A percentile compares a stretch with the other conserved stretches of the same genome.
Evolutionary conservation across 2,113 vertebrate species (phyloP).

Genomic region (Scolopax mira): DNA sequence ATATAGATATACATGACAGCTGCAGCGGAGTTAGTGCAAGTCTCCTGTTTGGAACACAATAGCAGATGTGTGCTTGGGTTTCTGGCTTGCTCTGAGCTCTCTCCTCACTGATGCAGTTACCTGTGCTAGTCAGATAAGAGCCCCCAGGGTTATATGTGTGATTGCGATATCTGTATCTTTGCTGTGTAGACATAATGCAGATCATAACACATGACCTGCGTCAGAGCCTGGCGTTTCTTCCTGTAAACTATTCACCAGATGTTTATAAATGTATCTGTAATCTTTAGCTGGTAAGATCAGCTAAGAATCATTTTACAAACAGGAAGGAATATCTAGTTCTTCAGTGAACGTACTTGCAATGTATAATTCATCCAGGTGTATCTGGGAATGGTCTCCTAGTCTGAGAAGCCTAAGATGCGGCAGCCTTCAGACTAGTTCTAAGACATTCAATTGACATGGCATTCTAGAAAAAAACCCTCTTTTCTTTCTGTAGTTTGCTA

Average conservation of each 20-base stretch:
- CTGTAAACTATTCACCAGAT: slow-evolving; percentile 44
- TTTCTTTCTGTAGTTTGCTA: slow-evolving; percentile 23
- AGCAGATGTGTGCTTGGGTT: background rate
- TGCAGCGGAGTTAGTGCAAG: background rate
- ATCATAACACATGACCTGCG: background rate
- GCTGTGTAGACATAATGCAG: background rate
- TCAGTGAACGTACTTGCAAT: background rate
- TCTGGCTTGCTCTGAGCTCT: background rate
- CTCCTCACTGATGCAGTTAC: background rate
- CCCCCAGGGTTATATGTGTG: background rate
- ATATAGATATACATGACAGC: background rate
- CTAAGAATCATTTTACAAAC: slow-evolving; percentile 40
- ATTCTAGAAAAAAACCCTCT: slow-evolving; percentile 13
- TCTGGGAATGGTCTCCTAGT: background rate
- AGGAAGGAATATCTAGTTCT: slow-evolving; percentile 32
- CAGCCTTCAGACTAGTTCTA: background rate
- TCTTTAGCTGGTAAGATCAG: slow-evolving; percentile 32
- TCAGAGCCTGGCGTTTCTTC: slow-evolving; percentile 52
- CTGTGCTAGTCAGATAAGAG: background rate
- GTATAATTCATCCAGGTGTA: background rate
- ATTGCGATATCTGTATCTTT: background rate
- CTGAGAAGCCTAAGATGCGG: background rate
- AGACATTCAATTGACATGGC: background rate
- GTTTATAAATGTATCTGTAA: slow-evolving; percentile 44
- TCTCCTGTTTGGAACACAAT: background rate